phyloP scores from a whole-genome alignment of 2,113 vertebrate species.

The Silurus asotus region DNA sequence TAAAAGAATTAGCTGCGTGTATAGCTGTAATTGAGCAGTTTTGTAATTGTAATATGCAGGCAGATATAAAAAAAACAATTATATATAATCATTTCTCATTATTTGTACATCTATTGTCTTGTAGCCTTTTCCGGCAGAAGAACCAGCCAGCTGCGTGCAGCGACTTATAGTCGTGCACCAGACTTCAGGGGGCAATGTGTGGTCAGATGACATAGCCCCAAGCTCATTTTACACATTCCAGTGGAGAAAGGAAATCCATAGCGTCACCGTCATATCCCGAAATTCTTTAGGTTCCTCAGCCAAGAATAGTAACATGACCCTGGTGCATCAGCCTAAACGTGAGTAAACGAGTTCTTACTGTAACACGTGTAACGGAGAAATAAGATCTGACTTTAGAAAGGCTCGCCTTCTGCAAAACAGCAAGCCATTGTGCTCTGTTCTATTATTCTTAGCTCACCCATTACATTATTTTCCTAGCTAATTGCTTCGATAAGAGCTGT shows the following conservation, averaged over 20 bases:
- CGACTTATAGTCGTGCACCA: conserved; percentile 74
- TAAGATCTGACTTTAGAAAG: neutral
- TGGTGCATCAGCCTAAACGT: conserved; percentile 76
- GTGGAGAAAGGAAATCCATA: conserved; percentile 75
- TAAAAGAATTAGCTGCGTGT: neutral
- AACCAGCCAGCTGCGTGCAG: conserved; percentile 77
- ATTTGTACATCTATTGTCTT: conserved; percentile 46
- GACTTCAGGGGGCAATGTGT: conserved; percentile 60
- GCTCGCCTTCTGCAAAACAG: neutral
- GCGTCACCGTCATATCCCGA: conserved; percentile 78
- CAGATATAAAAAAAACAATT: neutral
- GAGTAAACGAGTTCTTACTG: conserved; percentile 52
- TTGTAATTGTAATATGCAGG: neutral
- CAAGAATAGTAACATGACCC: conserved; percentile 82
- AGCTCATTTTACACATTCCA: conserved; percentile 76
- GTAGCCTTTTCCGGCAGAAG: conserved; percentile 72
- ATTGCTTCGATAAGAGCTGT: conserved; percentile 37
- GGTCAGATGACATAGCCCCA: conserved; percentile 63
- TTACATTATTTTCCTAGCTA: conserved; percentile 22
- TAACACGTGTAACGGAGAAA: neutral
- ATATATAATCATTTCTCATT: neutral
- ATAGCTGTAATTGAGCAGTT: neutral
- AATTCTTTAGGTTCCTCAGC: conserved; percentile 83
- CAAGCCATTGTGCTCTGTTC: neutral
- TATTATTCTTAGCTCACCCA: neutral